These are phyloP conservation scores for Drosophila pseudotakahashii DNA, from an alignment of 2,888 invertebrate genomes.

Conservation along the genomic window DNA sequence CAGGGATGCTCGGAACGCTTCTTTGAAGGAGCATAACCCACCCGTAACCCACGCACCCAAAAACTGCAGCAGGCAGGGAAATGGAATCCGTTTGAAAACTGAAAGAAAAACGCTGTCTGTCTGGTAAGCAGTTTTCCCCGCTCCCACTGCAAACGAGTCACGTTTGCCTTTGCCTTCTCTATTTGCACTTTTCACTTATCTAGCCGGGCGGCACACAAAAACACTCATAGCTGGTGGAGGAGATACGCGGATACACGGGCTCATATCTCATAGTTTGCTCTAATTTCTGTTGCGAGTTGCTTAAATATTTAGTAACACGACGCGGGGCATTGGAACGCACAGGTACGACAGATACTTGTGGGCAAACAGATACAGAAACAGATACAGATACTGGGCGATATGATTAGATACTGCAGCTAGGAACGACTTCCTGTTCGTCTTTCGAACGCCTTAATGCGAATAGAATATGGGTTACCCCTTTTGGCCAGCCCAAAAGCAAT, in stretches of 20 bases:
- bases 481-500: conserved; percentile 48
- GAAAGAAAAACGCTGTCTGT: conserved; percentile 55
- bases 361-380: conserved; percentile 45
- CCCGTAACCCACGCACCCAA: conserved; percentile 8
- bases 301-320: conserved; percentile 75
- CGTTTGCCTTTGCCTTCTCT: conserved; percentile 59
- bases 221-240: not conserved
- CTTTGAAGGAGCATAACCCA: conserved; percentile 21
- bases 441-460: conserved; percentile 31
- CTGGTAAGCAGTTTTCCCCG: conserved; percentile 12
- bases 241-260: conserved; percentile 29
- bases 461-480: conserved; percentile 6
- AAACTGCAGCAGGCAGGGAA: conserved; percentile 13
- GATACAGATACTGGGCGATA: conserved; percentile 51
- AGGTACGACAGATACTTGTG: conserved; percentile 2
- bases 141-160: conserved; percentile 44
- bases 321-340: conserved; percentile 6
- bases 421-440: conserved; percentile 70
- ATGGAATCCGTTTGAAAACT: conserved; percentile 38
- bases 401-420: conserved; percentile 65
- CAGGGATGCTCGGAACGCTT: conserved; percentile 5
- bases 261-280: conserved; percentile 67
- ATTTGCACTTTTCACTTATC: conserved; percentile 74
- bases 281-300: conserved; percentile 69
- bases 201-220: conserved; percentile 28